Evolutionary conservation across 2,797 vertebrate genomes (phyloP).

Genomic region (Holocentrus rufus): DNA sequence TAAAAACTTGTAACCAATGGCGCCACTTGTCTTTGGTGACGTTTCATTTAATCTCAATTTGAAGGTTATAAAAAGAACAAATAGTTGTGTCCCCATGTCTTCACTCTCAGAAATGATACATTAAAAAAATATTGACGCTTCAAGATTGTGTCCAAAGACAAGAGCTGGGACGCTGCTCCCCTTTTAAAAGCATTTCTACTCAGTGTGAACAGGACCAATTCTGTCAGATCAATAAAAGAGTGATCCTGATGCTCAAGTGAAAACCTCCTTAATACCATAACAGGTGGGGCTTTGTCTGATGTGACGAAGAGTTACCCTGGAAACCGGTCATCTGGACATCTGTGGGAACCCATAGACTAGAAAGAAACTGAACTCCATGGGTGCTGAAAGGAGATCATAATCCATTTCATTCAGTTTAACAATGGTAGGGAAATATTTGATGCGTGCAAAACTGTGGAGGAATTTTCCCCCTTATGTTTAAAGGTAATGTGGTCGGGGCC

Average conservation of each 20-base stretch:
- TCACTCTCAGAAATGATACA: not conserved
- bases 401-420: too few species aligned
- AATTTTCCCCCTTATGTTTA: too few species aligned
- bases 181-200: not conserved
- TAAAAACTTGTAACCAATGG: too few species aligned
- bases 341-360: conserved; percentile 39
- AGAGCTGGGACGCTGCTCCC: not conserved
- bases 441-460: not conserved
- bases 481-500: too few species aligned
- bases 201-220: conserved; percentile 17
- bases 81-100: not conserved
- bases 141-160: not conserved
- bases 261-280: conserved; percentile 32
- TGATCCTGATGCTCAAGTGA: conserved; percentile 38
- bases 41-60: not conserved
- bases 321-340: conserved; percentile 42
- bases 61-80: not conserved
- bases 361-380: not conserved
- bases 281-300: conserved; percentile 24
- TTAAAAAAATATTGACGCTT: not conserved
- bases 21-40: too few species aligned
- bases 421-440: too few species aligned
- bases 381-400: too few species aligned
- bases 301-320: conserved; percentile 25
- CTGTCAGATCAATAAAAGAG: conserved; percentile 35